These are phyloP conservation scores for Psittacus erithacus DNA, from an alignment of 2,113 vertebrate species.

Conservation along the genomic window DNA sequence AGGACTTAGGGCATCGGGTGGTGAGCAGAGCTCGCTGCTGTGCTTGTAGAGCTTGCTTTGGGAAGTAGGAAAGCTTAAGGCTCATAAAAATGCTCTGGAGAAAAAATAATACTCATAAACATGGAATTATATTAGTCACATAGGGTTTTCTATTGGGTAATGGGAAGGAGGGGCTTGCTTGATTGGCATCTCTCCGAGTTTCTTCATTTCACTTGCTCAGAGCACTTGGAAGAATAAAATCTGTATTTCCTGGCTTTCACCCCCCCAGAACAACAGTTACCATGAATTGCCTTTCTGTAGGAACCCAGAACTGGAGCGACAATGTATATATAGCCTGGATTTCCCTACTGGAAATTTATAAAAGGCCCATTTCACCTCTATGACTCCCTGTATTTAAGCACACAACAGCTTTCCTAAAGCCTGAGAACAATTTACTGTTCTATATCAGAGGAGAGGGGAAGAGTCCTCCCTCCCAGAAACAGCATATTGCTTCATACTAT, in stretches of 20 bases:
- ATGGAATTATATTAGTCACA: background rate
- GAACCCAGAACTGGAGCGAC: background rate
- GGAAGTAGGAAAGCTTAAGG: background rate
- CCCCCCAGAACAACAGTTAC: background rate
- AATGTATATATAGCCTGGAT: background rate
- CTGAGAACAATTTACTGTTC: background rate
- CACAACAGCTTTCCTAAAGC: background rate
- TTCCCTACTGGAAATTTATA: background rate
- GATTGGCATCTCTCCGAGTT: background rate
- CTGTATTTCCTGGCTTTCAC: background rate
- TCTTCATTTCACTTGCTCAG: background rate
- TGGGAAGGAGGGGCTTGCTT: background rate
- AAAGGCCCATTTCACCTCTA: too few species aligned
- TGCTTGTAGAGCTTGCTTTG: background rate
- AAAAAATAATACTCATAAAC: background rate
- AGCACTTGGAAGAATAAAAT: background rate
- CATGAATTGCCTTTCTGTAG: background rate
- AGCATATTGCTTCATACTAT: rapidly evolving
- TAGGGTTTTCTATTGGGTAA: background rate
- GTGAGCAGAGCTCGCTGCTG: background rate
- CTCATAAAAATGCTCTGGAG: background rate
- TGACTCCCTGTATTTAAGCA: background rate
- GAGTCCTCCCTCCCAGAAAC: background rate
- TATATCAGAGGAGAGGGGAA: background rate
- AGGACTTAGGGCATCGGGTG: background rate